Conservation (phyloP, 2,797 vertebrate genomes). For the Limnodromus scolopaceus region DNA sequence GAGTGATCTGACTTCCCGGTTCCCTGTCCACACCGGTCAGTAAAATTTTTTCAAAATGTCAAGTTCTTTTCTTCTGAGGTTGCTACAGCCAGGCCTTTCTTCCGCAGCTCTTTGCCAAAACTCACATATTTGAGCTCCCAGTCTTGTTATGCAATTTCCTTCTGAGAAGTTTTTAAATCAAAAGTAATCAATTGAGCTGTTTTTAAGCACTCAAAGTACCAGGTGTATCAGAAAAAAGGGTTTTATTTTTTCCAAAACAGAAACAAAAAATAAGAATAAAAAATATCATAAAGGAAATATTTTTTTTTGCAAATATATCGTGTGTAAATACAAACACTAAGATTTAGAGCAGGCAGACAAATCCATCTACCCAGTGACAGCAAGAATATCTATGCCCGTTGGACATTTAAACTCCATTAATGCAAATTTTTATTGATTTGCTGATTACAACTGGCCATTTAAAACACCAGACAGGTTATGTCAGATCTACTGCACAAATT, state of each 20-base stretch:
- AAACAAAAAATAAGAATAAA: background rate
- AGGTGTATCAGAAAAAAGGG: background rate
- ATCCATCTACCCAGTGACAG: background rate
- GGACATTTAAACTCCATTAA: background rate
- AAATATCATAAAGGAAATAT: background rate
- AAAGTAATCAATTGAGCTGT: conserved; percentile 15
- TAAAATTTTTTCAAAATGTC: conserved; percentile 59
- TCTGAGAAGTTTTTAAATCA: conserved; percentile 40
- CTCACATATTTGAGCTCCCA: conserved; percentile 34
- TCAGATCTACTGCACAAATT: background rate
- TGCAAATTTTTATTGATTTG: background rate
- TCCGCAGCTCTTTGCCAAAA: conserved; percentile 35
- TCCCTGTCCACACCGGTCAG: conserved; percentile 40
- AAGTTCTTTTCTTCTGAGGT: conserved; percentile 40
- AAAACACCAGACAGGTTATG: background rate
- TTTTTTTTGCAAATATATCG: background rate
- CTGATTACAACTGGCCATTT: background rate
- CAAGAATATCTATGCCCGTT: background rate
- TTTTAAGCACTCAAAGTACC: background rate
- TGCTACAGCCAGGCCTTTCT: conserved; percentile 37
- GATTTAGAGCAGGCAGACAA: background rate
- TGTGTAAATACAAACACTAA: background rate
- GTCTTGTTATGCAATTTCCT: conserved; percentile 43
- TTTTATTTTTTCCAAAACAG: background rate
- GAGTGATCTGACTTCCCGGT: conserved; percentile 44